phyloP scores from a whole-genome alignment of 2,888 invertebrate genomes.

The Diloba caeruleocephala region DNA sequence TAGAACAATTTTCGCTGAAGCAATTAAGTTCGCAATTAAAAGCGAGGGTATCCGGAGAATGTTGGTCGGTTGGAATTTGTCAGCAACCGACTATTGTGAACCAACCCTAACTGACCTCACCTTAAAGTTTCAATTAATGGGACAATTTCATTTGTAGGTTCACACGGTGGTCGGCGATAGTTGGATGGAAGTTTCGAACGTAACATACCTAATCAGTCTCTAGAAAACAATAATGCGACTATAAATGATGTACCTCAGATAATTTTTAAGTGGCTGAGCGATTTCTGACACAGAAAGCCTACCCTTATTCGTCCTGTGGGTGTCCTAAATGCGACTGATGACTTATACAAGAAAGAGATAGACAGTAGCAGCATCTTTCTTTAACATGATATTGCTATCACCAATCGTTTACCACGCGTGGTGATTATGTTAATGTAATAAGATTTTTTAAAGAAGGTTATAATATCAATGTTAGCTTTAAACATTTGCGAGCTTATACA shows the following conservation, averaged over 20 bases:
- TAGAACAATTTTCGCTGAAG: constrained; percentile 66
- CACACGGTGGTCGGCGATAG: constrained; percentile 33
- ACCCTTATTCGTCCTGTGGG: too few species aligned
- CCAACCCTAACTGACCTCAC: constrained; percentile 61
- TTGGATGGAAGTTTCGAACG: constrained; percentile 24
- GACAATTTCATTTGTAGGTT: constrained; percentile 49
- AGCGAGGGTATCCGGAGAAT: constrained; percentile 64
- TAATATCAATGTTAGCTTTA: too few species aligned
- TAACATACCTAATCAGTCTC: constrained; percentile 14
- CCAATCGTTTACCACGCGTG: too few species aligned
- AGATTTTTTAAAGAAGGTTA: too few species aligned
- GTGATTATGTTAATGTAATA: too few species aligned
- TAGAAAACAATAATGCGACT: background rate
- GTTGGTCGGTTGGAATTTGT: constrained; percentile 62
- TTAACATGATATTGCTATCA: too few species aligned
- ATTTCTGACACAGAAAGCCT: too few species aligned
- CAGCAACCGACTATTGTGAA: constrained; percentile 49
- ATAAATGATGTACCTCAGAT: background rate
- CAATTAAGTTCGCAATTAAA: constrained; percentile 79
- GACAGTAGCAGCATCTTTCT: too few species aligned
- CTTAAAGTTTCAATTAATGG: constrained; percentile 54
- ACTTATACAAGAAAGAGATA: too few species aligned
- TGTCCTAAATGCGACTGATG: too few species aligned
- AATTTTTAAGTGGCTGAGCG: too few species aligned
- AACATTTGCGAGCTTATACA: too few species aligned